A percentile compares a stretch with the other conserved stretches of the same genome.
Conservation (phyloP, 2,888 invertebrate species). For the Acanthoscelides obtectus region DNA sequence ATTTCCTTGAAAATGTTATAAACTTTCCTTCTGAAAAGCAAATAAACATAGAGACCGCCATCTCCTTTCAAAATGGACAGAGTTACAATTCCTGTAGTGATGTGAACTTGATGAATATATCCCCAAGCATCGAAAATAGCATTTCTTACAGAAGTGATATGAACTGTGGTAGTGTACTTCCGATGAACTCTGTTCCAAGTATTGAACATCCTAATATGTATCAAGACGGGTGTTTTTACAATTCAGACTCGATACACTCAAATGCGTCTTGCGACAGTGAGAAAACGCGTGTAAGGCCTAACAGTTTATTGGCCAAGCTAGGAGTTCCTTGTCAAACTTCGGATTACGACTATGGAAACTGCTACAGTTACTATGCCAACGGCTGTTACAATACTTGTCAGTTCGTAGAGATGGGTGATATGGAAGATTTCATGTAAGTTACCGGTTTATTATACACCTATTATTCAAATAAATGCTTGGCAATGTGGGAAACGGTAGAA, state of each 20-base stretch:
- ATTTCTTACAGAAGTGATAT: background rate
- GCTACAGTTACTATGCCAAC: slow-evolving; percentile 59
- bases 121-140: background rate
- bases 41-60: background rate
- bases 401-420: slow-evolving; percentile 62
- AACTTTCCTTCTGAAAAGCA: background rate
- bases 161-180: background rate
- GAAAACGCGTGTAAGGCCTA: slow-evolving; percentile 18
- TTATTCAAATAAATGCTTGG: too few relatives aligned
- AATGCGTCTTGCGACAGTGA: background rate
- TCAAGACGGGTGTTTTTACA: background rate
- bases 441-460: too few relatives aligned
- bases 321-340: slow-evolving; percentile 33
- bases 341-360: slow-evolving; percentile 62
- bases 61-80: background rate
- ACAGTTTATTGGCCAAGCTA: slow-evolving; percentile 32
- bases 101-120: background rate
- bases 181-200: background rate
- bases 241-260: background rate
- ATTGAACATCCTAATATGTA: background rate
- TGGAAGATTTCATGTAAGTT: slow-evolving; percentile 75
- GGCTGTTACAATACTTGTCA: slow-evolving; percentile 58
- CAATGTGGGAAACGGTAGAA: too few relatives aligned
- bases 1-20: background rate
- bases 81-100: background rate